Evolutionary conservation across 1,140 invertebrate genomes (phyloP).

Genomic region (Camponotus pennsylvanicus): DNA sequence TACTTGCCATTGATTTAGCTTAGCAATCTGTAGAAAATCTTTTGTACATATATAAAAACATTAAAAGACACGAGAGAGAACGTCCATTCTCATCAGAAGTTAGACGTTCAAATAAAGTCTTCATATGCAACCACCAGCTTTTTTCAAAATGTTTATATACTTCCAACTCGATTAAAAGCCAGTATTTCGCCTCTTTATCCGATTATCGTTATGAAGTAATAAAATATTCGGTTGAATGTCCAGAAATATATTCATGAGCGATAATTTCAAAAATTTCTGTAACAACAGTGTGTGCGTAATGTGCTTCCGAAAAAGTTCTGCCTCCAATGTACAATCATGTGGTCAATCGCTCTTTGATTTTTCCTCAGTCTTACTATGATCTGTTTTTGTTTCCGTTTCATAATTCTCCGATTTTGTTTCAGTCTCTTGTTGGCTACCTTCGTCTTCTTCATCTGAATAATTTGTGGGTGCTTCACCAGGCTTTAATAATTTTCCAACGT

Average conservation of each 20-base stretch:
- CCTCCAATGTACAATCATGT: slow-evolving; percentile 62
- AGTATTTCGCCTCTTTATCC: slow-evolving; percentile 71
- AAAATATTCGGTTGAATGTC: slow-evolving; percentile 73
- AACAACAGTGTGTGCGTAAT: slow-evolving; percentile 79
- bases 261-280: slow-evolving; percentile 73
- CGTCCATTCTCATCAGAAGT: slow-evolving; percentile 64
- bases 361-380: slow-evolving; percentile 76
- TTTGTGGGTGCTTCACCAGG: slow-evolving; percentile 96
- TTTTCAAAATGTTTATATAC: slow-evolving; percentile 73
- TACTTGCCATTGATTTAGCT: slow-evolving; percentile 55
- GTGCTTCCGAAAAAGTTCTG: slow-evolving; percentile 74
- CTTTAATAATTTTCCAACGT: slow-evolving; percentile 96
- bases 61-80: slow-evolving; percentile 73
- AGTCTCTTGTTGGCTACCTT: slow-evolving; percentile 86
- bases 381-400: slow-evolving; percentile 81
- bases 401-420: slow-evolving; percentile 75
- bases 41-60: slow-evolving; percentile 83
- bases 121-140: slow-evolving; percentile 64
- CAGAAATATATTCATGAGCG: slow-evolving; percentile 73
- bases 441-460: slow-evolving; percentile 97
- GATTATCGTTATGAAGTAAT: slow-evolving; percentile 72
- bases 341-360: slow-evolving; percentile 85
- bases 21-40: slow-evolving; percentile 79
- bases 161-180: slow-evolving; percentile 76
- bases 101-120: slow-evolving; percentile 76